Conservation (phyloP, 2,888 invertebrate genomes). For the Anthrax anthrax region DNA sequence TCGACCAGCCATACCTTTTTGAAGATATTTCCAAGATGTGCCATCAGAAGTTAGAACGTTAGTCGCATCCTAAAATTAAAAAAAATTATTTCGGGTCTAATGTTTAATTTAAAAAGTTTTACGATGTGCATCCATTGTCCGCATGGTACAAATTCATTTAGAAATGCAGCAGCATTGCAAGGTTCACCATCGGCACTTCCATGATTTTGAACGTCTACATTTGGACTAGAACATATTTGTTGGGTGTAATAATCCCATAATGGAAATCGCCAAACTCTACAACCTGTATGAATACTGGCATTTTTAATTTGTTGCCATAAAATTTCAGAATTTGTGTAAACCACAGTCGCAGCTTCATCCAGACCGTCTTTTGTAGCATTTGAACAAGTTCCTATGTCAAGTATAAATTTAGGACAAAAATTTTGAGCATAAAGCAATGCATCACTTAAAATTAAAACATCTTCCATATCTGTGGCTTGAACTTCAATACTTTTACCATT, state of each 20-base stretch:
- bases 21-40: conserved; percentile 43
- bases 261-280: conserved; percentile 70
- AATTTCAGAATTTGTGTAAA: conserved; percentile 55
- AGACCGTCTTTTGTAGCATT: conserved; percentile 46
- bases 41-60: conserved; percentile 59
- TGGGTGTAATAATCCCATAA: conserved; percentile 60
- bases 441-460: conserved; percentile 59
- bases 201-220: conserved; percentile 41
- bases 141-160: conserved; percentile 55
- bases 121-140: conserved; percentile 65
- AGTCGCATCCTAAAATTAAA: conserved; percentile 42
- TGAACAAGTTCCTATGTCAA: conserved; percentile 67
- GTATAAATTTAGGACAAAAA: conserved; percentile 53
- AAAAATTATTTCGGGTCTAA: not conserved
- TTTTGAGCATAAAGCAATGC: conserved; percentile 60
- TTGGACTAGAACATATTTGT: conserved; percentile 37
- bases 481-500: conserved; percentile 61
- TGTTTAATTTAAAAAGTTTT: conserved; percentile 2
- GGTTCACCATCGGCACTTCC: conserved; percentile 42
- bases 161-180: conserved; percentile 65
- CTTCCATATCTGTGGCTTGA: conserved; percentile 62
- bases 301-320: conserved; percentile 52
- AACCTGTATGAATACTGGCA: conserved; percentile 58
- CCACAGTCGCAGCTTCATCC: conserved; percentile 52
- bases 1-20: conserved; percentile 58